Percentiles rank a stretch among this genome's conserved stretches.
These are phyloP conservation scores for Mus spicilegus DNA, from an alignment of 2,113 vertebrate species.

Conservation along the genomic window DNA sequence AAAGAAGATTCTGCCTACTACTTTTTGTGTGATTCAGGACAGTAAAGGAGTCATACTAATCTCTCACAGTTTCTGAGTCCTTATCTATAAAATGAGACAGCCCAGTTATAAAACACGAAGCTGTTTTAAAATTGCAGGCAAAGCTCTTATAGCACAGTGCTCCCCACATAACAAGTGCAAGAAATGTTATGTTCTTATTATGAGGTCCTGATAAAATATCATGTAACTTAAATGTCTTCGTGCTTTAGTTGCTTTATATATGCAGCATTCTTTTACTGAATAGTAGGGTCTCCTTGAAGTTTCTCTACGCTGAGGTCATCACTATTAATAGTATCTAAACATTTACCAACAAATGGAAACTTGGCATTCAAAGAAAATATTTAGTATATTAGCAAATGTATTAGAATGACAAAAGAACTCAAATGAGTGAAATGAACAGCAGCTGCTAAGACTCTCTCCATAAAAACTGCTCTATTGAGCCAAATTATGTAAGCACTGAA, in stretches of 20 bases:
- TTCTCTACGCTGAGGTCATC: not conserved
- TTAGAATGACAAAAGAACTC: not conserved
- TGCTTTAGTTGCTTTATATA: not conserved
- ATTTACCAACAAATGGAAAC: slow-evolving; percentile 46
- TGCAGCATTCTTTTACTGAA: not conserved
- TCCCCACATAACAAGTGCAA: not conserved
- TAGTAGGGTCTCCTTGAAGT: not conserved
- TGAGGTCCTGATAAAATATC: not conserved
- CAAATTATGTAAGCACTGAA: not conserved
- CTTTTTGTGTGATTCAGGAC: not conserved
- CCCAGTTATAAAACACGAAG: too few relatives aligned
- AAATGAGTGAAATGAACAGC: not conserved
- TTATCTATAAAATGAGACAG: not conserved
- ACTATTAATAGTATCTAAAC: slow-evolving; percentile 32
- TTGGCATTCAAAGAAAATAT: not conserved
- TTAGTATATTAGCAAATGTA: not conserved
- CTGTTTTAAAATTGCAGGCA: not conserved
- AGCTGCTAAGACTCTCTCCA: not conserved
- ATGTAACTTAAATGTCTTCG: not conserved
- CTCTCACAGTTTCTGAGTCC: not conserved
- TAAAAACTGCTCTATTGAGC: not conserved
- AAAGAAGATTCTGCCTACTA: not conserved
- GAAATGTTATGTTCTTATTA: not conserved
- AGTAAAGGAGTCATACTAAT: not conserved
- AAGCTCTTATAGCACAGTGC: not conserved